Base-by-base conservation (phyloP, 1,140 invertebrate species). In the Drosophila eugracilis region DNA sequence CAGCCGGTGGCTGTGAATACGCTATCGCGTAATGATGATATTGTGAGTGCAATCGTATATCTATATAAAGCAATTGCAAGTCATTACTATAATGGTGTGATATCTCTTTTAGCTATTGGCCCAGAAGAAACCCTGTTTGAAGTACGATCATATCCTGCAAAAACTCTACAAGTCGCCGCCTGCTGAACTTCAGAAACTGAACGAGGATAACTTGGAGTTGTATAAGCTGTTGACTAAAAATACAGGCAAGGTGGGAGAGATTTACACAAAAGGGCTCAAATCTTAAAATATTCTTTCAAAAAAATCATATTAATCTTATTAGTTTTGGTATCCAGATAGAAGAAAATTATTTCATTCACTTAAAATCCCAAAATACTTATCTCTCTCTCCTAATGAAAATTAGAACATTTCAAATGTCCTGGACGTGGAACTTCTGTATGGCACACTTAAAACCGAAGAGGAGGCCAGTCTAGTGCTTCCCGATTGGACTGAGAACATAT, bases 1-100 rank as follows among this genome's bases (percentile, higher is more conserved):
- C 96, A 97, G 77, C 97, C 97, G 0, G 95, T 98, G 77, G 96
- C 97, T 1, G 94, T 98, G 12, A 95, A 97, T 91, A 95, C 95
- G 4, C 91, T 94, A 36, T 95, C 96, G 0, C 93, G 93, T 45
- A 69, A 93, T 19, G 75, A 94, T 32, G 96, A 97, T 91, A 94
- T 94, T 90, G 96, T 97, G 93, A 92, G 91, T 92, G 28, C 17
- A 14, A 54, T 37, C 28, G 6, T 48, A 37, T 49, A 19, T 48
- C 14, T 6, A 10, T 6, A 41, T 58, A 36, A 47, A 36, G 15
- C 26, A 7, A 15, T 0, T 22, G 21, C 44, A 21, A 49, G 36
- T 44, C 37, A 74, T 17, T 22, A 15, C 19, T 6, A 6, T 37
- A 17, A 42, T 30, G 21, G 54, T 47, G 6, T 10, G 26, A 52